phyloP scores from a whole-genome alignment of 2,888 invertebrate genomes.

The Meta bourneti region DNA sequence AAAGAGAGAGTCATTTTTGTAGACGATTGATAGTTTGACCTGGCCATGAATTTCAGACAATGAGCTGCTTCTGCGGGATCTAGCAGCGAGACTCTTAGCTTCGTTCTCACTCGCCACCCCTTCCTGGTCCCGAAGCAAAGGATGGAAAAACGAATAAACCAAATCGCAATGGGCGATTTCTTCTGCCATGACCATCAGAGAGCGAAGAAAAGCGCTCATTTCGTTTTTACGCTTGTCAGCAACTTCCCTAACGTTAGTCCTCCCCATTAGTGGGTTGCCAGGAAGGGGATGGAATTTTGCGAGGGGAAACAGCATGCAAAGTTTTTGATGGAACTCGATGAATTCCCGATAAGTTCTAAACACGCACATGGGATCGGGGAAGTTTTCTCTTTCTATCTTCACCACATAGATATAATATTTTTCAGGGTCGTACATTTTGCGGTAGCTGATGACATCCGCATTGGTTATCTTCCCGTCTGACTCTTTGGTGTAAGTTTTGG shows the following conservation, averaged over 20 bases:
- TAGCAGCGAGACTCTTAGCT: constrained; percentile 23
- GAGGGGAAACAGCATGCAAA: constrained; percentile 94
- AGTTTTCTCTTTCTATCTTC: constrained; percentile 90
- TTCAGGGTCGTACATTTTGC: constrained; percentile 97
- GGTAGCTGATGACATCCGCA: constrained; percentile 92
- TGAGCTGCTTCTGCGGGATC: constrained; percentile 65
- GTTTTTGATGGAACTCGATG: constrained; percentile 96
- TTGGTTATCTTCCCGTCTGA: constrained; percentile 93
- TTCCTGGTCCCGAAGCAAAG: constrained; percentile 95
- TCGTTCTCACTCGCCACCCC: constrained; percentile 84
- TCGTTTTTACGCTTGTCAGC: constrained; percentile 95
- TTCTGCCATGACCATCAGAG: constrained; percentile 91
- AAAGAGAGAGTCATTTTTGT: constrained; percentile 87
- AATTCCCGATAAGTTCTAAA: constrained; percentile 98
- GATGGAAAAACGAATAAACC: constrained; percentile 99
- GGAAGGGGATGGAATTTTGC: constrained; percentile 85
- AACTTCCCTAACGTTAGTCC: constrained; percentile 96
- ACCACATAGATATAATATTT: constrained; percentile 97
- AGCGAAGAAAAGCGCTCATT: constrained; percentile 92
- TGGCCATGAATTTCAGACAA: constrained; percentile 84
- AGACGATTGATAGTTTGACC: constrained; percentile 89
- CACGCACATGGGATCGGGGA: constrained; percentile 92
- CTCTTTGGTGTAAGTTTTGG: constrained; percentile 89
- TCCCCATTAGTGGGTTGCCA: constrained; percentile 83
- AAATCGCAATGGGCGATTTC: constrained; percentile 96